phyloP scores from a whole-genome alignment of 2,888 invertebrate species.

The Mesoligia furuncula region DNA sequence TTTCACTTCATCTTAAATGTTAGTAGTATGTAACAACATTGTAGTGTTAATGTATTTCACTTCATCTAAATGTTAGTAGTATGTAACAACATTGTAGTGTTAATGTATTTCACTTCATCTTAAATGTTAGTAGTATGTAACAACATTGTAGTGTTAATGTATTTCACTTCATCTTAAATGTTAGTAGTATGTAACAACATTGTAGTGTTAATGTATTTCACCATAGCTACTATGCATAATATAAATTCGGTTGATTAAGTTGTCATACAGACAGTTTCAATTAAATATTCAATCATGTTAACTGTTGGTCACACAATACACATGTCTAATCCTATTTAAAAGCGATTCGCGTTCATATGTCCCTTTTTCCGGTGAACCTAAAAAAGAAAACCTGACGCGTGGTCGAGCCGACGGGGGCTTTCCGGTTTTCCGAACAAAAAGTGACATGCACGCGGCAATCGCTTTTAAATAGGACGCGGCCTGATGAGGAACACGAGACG shows the following conservation, averaged over 20 bases:
- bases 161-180: not conserved
- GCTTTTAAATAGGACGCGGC: not conserved
- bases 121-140: constrained; percentile 20
- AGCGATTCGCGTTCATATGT: not conserved
- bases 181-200: constrained; percentile 28
- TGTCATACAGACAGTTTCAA: not conserved
- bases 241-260: not conserved
- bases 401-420: not conserved
- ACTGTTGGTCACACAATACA: not conserved
- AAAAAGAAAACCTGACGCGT: too few relatives aligned
- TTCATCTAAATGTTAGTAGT: constrained; percentile 13
- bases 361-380: not conserved
- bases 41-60: constrained; percentile 19
- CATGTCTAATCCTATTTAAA: not conserved
- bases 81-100: constrained; percentile 26
- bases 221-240: not conserved
- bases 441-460: not conserved
- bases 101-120: constrained; percentile 19
- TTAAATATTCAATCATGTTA: not conserved
- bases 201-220: constrained; percentile 20
- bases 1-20: too few relatives aligned
- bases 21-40: constrained; percentile 29
- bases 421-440: not conserved
- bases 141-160: constrained; percentile 22
- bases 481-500: not conserved